phyloP scores from a whole-genome alignment of 92 coral and sea anemone species.

The Siderastrea radians region DNA sequence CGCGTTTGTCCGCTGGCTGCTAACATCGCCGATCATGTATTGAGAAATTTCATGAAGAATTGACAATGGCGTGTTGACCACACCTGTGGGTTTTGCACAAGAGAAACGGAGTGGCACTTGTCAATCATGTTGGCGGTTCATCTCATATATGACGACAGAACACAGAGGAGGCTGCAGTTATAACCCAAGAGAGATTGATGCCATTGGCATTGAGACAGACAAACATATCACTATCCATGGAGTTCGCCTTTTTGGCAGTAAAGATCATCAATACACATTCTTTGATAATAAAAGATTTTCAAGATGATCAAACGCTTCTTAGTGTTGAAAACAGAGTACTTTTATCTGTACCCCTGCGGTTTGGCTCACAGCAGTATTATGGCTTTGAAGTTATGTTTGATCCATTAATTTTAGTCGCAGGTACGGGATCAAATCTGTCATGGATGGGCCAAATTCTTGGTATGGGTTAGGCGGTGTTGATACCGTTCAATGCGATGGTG shows the following conservation, averaged over 20 bases:
- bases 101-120: no score
- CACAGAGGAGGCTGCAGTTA: no score
- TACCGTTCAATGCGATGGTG: not conserved
- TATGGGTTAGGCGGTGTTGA: not conserved
- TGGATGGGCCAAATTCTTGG: not conserved
- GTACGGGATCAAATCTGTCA: not conserved
- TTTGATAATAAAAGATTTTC: not conserved
- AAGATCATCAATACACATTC: not conserved
- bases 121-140: no score
- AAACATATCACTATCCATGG: not conserved
- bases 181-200: no score
- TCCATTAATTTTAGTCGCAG: not conserved
- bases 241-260: not conserved
- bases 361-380: not conserved
- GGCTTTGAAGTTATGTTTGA: not conserved
- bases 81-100: no score
- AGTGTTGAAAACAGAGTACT: no score
- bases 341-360: not conserved
- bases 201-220: not conserved
- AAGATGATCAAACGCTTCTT: not conserved
- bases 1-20: no score
- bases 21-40: no score
- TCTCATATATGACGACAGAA: no score
- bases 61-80: no score
- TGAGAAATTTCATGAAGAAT: no score